Evolutionary conservation across 2,797 vertebrate species (phyloP), one percentile per base, ranked within the genome.

Genomic region (Cyprinella venusta): DNA sequence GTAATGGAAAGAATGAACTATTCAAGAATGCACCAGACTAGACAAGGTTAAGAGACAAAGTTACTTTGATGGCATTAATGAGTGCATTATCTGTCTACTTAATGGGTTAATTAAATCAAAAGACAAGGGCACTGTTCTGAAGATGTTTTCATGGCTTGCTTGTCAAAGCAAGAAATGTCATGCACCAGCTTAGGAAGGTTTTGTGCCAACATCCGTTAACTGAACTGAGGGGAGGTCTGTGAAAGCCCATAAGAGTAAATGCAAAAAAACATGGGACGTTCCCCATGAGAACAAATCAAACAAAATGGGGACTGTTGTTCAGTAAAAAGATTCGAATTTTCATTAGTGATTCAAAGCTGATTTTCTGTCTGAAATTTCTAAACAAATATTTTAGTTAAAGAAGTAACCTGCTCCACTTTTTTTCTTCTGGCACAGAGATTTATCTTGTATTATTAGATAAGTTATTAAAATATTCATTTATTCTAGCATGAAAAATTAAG

Each of bases 31-130:
- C 36, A 40, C 10, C 21, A 13, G 36, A 18, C 40, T 30, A 52
- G 63, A 75, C 18, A 5, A 54, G 80, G 76, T 76, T 82, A 38
- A 81, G 13, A 81, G 42, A 54, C n/a, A 50, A 36, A 24, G 36
- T 59, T 63, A 38, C 16, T 82, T 76, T 75, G 71, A 82, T 76
- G 33, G 0, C 45, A 24, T 24, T 52, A 72, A 75, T 13, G n/a
- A 64, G 30, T 21, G 64, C 19, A 38, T 81, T 65, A 54, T 82
- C 70, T 65, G 16, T 13, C 21, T 13, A 40, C 16, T 5, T 24
- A 63, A 30, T 15, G 5, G 5, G 30, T 54, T 82, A 75, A 82
- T 75, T 65, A 40, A 82, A 82, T 82, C 70, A 81, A 72, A 65
- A 26, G 36, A 65, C 33, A 74, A 75, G 40, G 45, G 45, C n/a